These are phyloP conservation scores for Prenolepis imparis DNA, from an alignment of 2,888 invertebrate species.

Conservation along the genomic window DNA sequence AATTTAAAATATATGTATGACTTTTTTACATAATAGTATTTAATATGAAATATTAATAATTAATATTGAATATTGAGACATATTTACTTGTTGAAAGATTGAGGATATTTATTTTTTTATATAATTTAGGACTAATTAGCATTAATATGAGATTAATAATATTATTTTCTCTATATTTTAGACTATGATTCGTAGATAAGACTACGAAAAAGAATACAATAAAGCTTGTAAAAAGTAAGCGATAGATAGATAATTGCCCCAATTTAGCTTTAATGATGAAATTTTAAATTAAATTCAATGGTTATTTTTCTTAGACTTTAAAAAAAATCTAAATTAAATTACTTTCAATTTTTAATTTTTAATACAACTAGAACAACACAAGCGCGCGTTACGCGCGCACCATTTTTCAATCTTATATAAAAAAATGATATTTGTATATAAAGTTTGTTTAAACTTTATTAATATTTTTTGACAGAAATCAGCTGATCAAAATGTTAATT, in stretches of 20 bases:
- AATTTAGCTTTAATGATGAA: neutral
- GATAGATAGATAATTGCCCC: neutral
- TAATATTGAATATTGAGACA: too few species aligned
- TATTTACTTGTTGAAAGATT: too few species aligned
- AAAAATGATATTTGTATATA: too few species aligned
- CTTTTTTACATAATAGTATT: too few species aligned
- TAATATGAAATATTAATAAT: too few species aligned
- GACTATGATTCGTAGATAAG: neutral
- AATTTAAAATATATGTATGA: neutral
- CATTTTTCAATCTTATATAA: too few species aligned
- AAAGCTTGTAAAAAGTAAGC: neutral
- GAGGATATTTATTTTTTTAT: neutral
- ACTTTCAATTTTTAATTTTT: neutral
- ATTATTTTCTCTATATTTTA: neutral
- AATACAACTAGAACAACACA: too few species aligned
- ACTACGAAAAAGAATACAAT: neutral
- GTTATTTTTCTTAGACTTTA: neutral
- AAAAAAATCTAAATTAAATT: neutral
- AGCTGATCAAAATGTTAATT: too few species aligned
- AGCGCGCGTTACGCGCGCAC: too few species aligned
- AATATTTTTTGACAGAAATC: too few species aligned
- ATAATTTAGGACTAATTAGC: neutral
- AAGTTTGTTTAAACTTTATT: too few species aligned
- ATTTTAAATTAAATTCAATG: neutral
- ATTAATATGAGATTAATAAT: neutral